Evolutionary conservation across 2,888 invertebrate species (phyloP).

Genomic region (Chymomyza procnemis): DNA sequence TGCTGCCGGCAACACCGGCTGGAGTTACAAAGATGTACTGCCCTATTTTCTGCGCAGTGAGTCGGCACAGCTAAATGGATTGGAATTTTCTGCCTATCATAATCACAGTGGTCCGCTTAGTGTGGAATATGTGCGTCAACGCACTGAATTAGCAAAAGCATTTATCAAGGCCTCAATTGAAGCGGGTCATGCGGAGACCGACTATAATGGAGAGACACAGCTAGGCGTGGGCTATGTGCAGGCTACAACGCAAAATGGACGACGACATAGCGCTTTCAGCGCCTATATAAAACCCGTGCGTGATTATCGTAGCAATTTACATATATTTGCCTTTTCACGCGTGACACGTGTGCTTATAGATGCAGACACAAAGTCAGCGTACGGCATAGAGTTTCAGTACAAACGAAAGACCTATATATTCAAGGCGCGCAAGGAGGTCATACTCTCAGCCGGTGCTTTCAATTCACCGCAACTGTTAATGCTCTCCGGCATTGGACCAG

Average conservation of each 20-base stretch:
- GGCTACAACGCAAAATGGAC: slow-evolving; percentile 81
- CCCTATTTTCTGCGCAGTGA: slow-evolving; percentile 83
- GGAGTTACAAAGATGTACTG: slow-evolving; percentile 84
- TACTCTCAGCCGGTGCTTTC: slow-evolving; percentile 91
- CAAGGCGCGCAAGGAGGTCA: slow-evolving; percentile 87
- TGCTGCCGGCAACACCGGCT: slow-evolving; percentile 85
- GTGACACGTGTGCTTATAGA: slow-evolving; percentile 86
- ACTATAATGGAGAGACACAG: slow-evolving; percentile 84
- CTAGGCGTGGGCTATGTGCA: slow-evolving; percentile 85
- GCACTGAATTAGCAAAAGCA: slow-evolving; percentile 79
- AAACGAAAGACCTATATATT: slow-evolving; percentile 79
- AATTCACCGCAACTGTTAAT: slow-evolving; percentile 93
- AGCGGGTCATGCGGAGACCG: slow-evolving; percentile 84
- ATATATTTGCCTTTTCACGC: slow-evolving; percentile 82
- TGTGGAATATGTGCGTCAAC: slow-evolving; percentile 82
- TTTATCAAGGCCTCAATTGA: slow-evolving; percentile 83
- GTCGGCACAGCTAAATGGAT: slow-evolving; percentile 75
- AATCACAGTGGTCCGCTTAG: slow-evolving; percentile 82
- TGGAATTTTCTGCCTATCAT: slow-evolving; percentile 81
- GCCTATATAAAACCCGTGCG: slow-evolving; percentile 82
- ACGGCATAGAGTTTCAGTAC: slow-evolving; percentile 84
- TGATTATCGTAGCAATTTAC: slow-evolving; percentile 81
- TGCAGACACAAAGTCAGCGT: slow-evolving; percentile 81
- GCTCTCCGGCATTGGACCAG: slow-evolving; percentile 87
- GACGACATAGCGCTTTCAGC: slow-evolving; percentile 83